Evolutionary conservation across 2,113 vertebrate genomes (phyloP).

Genomic region (Lepidothrix coronata): DNA sequence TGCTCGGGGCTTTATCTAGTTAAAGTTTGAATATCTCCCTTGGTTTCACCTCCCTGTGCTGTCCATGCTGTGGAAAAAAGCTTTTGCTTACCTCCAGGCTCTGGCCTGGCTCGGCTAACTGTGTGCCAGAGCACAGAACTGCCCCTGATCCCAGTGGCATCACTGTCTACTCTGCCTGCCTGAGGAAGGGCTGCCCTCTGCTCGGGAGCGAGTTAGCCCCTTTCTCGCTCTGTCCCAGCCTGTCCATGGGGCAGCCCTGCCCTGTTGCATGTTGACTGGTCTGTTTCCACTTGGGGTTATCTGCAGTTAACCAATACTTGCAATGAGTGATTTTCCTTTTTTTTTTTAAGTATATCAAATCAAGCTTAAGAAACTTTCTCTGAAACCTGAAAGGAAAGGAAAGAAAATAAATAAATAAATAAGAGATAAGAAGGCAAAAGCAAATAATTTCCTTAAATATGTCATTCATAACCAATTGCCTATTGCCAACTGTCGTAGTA

Average conservation of each 20-base stretch:
- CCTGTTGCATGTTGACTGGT: too few relatives aligned
- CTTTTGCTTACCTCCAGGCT: neutral
- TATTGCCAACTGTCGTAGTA: neutral
- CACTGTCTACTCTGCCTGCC: neutral
- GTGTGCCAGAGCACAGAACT: neutral
- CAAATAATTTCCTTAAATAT: neutral
- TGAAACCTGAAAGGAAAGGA: neutral
- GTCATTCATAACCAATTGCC: neutral
- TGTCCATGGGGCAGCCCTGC: neutral
- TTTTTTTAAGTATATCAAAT: too few relatives aligned
- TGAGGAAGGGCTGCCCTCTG: neutral
- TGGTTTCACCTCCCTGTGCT: neutral
- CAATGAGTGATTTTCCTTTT: neutral
- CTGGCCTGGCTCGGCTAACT: neutral
- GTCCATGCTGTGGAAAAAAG: accelerated
- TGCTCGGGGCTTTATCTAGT: neutral
- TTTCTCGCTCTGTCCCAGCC: neutral
- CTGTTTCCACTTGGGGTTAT: neutral
- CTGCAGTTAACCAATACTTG: neutral
- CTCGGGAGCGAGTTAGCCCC: too few relatives aligned
- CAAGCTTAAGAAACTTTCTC: neutral
- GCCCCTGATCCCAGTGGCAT: neutral
- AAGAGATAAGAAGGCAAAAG: neutral
- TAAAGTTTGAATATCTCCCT: neutral
- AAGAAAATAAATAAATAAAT: neutral